A percentile compares a stretch with the other conserved stretches of the same genome.
Conservation (phyloP, 2,888 invertebrate genomes). For the Antheraea assamensis region DNA sequence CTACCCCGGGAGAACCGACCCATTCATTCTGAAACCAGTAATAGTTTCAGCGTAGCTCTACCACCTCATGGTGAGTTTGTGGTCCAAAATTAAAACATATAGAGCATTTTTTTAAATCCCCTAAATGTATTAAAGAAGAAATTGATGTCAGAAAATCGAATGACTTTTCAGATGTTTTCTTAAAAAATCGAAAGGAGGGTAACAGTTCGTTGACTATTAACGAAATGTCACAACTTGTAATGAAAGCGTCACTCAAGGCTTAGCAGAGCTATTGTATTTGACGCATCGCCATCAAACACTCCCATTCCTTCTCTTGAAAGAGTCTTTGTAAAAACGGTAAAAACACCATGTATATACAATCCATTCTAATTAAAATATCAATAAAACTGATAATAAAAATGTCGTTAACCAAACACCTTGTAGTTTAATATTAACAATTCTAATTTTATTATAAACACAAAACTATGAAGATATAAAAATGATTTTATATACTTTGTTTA, state of each 20-base stretch:
- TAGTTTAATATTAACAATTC: not conserved
- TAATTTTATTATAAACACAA: not conserved
- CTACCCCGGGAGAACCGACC: too few relatives aligned
- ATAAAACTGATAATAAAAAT: not conserved
- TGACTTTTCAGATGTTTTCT: constrained; percentile 14
- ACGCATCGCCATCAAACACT: constrained; percentile 46
- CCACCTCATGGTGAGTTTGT: too few relatives aligned
- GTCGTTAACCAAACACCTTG: not conserved
- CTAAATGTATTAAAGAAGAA: not conserved
- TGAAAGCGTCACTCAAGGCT: constrained; percentile 70
- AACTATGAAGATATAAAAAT: not conserved
- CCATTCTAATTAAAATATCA: not conserved
- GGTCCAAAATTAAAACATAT: too few relatives aligned
- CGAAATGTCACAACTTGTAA: constrained; percentile 65
- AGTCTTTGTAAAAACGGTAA: constrained; percentile 37
- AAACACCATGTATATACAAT: not conserved
- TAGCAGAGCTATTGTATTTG: constrained; percentile 59
- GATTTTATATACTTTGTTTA: not conserved
- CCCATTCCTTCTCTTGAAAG: constrained; percentile 45
- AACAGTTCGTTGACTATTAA: constrained; percentile 65
- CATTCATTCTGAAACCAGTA: too few relatives aligned
- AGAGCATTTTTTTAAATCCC: too few relatives aligned
- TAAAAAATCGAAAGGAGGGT: constrained; percentile 28
- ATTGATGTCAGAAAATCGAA: not conserved
- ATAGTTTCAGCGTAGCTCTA: too few relatives aligned